A percentile compares a stretch with the other conserved stretches of the same genome.
phyloP scores from a whole-genome alignment of 2,113 vertebrate species.

The Callipepla californica region DNA sequence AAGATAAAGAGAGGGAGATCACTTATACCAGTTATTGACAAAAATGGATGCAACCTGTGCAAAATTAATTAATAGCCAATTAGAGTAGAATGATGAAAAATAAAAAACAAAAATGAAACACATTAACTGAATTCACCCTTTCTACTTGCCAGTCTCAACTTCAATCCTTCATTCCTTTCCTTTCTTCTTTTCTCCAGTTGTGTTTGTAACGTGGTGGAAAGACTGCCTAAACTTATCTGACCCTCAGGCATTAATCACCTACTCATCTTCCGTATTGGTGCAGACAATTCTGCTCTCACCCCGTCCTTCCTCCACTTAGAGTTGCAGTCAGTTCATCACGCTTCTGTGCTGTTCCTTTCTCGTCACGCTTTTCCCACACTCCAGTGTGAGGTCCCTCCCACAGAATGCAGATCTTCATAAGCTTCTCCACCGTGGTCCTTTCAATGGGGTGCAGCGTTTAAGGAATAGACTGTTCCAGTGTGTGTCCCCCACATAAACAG shows the following conservation, averaged over 20 bases:
- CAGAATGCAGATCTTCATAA: background rate
- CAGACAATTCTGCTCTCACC: no score
- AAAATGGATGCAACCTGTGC: background rate
- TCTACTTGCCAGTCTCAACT: background rate
- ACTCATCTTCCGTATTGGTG: no score
- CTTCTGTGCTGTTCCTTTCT: background rate
- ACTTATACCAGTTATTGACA: background rate
- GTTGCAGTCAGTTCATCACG: background rate
- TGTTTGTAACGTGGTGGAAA: no score
- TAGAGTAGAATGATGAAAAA: background rate
- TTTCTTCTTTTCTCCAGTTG: background rate
- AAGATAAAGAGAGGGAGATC: background rate
- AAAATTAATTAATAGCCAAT: background rate
- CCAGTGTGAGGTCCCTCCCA: background rate
- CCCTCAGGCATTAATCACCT: no score
- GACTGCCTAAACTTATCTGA: no score
- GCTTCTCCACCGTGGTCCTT: background rate
- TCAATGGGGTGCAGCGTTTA: background rate
- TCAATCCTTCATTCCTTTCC: background rate
- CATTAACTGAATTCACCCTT: background rate
- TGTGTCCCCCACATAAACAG: no score
- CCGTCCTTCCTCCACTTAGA: no score
- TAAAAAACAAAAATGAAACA: background rate
- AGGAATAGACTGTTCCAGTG: background rate
- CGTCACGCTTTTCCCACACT: background rate